Evolutionary conservation across 64 coral and sea anemone genomes (phyloP).

Genomic region (Dendronephthya gigantea): DNA sequence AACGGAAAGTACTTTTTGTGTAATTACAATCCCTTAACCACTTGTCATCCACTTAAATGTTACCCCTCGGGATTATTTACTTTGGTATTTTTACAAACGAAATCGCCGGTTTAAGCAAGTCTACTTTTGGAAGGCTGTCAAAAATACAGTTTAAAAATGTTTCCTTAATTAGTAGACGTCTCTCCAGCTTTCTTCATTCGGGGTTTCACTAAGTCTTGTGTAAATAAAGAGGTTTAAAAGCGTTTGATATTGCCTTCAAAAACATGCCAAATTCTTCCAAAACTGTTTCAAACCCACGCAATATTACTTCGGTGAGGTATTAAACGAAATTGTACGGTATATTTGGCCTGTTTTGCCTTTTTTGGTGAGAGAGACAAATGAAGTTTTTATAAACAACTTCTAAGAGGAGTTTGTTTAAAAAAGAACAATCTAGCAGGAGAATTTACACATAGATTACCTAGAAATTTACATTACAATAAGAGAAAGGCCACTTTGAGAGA

Average conservation of each 20-base stretch:
- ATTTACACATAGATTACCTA: background rate
- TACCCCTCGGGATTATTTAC: background rate
- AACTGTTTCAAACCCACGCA: background rate
- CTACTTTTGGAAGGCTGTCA: background rate
- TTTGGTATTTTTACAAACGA: background rate
- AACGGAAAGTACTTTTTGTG: too few relatives aligned
- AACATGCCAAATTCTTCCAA: background rate
- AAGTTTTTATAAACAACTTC: too few relatives aligned
- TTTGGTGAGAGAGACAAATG: too few relatives aligned
- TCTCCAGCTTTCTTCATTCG: background rate
- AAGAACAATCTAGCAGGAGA: background rate
- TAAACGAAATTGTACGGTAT: background rate
- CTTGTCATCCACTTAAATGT: background rate
- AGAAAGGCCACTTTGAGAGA: background rate
- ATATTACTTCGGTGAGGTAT: background rate
- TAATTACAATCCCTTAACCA: background rate
- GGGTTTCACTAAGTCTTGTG: background rate
- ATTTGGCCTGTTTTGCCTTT: too few relatives aligned
- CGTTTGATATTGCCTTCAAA: background rate
- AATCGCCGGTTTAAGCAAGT: background rate
- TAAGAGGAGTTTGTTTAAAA: background rate
- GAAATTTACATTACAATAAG: background rate
- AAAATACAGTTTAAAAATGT: background rate
- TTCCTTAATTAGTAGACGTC: background rate
- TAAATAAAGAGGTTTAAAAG: background rate